Evolutionary conservation across 2,113 vertebrate species (phyloP).

Genomic region (Ploceus nigricollis): DNA sequence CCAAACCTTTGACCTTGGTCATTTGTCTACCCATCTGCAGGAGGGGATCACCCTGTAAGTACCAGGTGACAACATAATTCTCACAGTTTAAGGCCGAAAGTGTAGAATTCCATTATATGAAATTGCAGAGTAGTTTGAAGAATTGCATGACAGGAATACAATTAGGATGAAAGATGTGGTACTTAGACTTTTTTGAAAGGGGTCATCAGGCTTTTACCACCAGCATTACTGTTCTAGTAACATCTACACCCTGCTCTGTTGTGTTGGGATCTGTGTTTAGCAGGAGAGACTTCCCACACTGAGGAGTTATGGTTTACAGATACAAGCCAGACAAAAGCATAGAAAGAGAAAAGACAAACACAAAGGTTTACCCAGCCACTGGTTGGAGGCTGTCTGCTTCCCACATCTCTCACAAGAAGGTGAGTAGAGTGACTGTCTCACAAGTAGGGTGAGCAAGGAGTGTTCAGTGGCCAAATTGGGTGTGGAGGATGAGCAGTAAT

Average conservation of each 20-base stretch:
- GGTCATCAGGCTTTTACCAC: neutral
- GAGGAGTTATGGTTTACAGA: constrained; percentile 32
- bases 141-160: neutral
- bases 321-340: constrained; percentile 28
- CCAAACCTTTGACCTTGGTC: neutral
- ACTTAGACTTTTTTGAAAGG: neutral
- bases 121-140: neutral
- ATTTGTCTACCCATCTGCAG: neutral
- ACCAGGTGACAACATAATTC: neutral
- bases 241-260: neutral
- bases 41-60: neutral
- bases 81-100: neutral
- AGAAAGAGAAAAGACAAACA: constrained; percentile 25
- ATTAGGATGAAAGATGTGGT: neutral
- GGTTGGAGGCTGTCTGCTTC: neutral
- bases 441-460: neutral
- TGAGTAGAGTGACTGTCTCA: neutral
- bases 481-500: neutral
- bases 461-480: neutral
- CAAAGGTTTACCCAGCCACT: neutral
- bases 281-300: constrained; percentile 20
- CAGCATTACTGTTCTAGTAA: neutral
- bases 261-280: neutral
- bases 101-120: neutral
- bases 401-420: neutral